phyloP scores from a whole-genome alignment of 2,113 vertebrate genomes.

The Tupaia tana region DNA sequence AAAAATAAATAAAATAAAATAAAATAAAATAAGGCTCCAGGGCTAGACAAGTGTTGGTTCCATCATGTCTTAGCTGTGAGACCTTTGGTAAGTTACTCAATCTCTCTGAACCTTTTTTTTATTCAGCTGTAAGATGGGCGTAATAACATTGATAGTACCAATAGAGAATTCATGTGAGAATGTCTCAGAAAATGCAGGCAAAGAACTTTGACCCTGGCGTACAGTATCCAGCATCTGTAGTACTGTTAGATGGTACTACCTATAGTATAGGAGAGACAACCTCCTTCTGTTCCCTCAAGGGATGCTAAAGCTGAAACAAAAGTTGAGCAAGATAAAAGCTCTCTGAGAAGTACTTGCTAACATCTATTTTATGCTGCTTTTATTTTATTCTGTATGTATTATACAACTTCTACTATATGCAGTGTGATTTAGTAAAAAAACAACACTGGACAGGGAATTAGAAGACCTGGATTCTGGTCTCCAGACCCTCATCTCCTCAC shows the following conservation, averaged over 20 bases:
- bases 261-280: neutral
- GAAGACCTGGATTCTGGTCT: neutral
- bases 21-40: neutral
- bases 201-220: neutral
- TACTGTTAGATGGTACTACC: neutral
- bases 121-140: neutral
- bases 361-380: neutral
- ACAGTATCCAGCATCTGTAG: neutral
- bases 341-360: neutral
- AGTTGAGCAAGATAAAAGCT: neutral
- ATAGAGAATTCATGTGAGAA: neutral
- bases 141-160: neutral
- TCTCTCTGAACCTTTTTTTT: slow-evolving; percentile 4
- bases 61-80: neutral
- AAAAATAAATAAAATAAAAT: too few species aligned
- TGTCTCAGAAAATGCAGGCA: neutral
- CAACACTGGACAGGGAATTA: neutral
- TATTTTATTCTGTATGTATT: too few species aligned
- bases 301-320: neutral
- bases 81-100: neutral
- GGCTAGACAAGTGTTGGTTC: neutral
- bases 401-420: too few species aligned
- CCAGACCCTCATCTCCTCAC: neutral
- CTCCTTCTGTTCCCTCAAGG: neutral
- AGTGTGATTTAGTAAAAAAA: neutral